Base-by-base conservation (phyloP, 2,797 vertebrate genomes). In the Parotocinclus haroldoi region DNA sequence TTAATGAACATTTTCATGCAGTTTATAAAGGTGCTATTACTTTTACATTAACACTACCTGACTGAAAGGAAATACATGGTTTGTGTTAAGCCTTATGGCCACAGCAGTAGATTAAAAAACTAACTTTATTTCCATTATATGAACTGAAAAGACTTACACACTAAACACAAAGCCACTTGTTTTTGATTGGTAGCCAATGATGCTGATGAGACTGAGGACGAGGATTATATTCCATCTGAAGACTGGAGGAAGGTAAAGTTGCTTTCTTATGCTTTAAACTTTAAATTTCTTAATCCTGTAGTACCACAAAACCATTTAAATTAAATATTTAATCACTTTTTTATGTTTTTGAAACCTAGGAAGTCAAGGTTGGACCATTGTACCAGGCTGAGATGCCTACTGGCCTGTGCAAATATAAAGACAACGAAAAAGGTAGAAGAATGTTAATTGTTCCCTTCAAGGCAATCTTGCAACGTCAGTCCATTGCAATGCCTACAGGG, bases 351-450 rank as follows among this genome's bases (percentile, higher is more conserved):
- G 7, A 49, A 17, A 36, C 49, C 2, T 85, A 99, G 97, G 97
- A 99, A 82, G 98, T 99, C 74, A 99, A 98, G 94, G 97, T 99
- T 81, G 97, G 97, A 7, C 98, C 97, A 1, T 96, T 99, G 95
- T 98, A 95, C 85, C 97, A 99, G 87, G 97, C 95, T 76, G 97
- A 99, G 88, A 98, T 96, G 51, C 97, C 96, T 56, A 77, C 80
- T 71, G 96, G 95, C 18, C 79, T 95, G 56, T 93, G 91, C 86
- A 93, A 92, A 86, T 99, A 99, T 82, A 93, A 86, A 85, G 95
- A 98, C 68, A 96, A 96, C 62, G 96, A 99, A 79, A 98, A 89
- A 91, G 95, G 97, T 98, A 79, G 87, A 60, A 51, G 11, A 11
- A 27, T 2, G 27, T 27, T 27, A 27, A 27, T 27, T 27, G 2